Conservation (phyloP, 2,888 invertebrate genomes). For the Drosophila lutescens region DNA sequence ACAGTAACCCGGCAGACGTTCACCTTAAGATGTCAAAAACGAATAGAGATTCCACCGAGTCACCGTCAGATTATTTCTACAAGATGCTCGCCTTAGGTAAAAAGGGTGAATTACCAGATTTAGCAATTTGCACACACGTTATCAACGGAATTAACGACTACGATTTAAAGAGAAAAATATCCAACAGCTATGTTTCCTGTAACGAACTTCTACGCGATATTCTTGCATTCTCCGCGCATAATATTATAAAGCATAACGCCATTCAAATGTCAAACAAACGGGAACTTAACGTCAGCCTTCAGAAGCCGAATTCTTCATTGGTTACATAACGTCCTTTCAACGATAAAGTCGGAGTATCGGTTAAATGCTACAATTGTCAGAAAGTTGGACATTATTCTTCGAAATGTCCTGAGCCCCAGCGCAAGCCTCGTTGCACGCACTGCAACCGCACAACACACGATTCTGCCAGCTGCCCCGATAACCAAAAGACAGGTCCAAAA, state of each 20-base stretch:
- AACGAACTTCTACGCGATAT: not conserved
- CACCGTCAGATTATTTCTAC: too few species aligned
- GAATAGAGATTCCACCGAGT: too few species aligned
- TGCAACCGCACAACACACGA: not conserved
- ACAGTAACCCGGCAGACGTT: too few species aligned
- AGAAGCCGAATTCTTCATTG: not conserved
- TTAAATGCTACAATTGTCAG: constrained; percentile 1
- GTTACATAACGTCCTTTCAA: constrained; percentile 3
- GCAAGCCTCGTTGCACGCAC: constrained; percentile 1
- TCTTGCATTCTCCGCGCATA: constrained; percentile 1
- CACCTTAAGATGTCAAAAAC: too few species aligned
- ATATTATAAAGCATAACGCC: not conserved
- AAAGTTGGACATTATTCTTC: not conserved
- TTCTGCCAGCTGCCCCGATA: too few species aligned
- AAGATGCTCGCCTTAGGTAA: too few species aligned
- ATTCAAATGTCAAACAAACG: not conserved
- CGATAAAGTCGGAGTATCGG: not conserved
- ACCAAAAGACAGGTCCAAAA: too few species aligned
- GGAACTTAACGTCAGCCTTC: not conserved
- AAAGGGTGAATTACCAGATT: not conserved
- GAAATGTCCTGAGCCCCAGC: not conserved
- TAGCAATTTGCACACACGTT: not conserved
- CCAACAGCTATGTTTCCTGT: not conserved
- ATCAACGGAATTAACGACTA: not conserved
- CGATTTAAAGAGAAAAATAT: not conserved